Evolutionary conservation across 2,113 vertebrate species (phyloP), one percentile per base, ranked within the genome.

Genomic region (Tapirus terrestris): DNA sequence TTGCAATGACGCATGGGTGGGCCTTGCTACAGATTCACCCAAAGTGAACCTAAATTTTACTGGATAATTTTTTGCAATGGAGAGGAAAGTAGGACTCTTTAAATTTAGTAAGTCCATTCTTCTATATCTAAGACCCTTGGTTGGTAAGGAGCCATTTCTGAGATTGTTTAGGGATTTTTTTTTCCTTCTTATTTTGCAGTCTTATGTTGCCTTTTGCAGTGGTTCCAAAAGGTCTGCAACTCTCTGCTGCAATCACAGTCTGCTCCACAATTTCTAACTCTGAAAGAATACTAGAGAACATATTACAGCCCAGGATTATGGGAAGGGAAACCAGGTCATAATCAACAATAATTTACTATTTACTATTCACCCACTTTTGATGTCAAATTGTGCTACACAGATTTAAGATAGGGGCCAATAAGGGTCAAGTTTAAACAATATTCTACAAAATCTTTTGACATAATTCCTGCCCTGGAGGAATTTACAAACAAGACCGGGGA

Each of bases 201-300:
- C 13, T 56, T 58, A 36, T 53, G 17, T 79, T 83, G 60, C 39
- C 63, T 93, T 89, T 96, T 84, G 58, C 53, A 51, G 6, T 93
- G 56, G 63, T 98, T 97, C 51, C 63, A 84, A 56, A 73, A 91
- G 67, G 27, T 72, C 56, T 85, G 27, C 36, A 85, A 86, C 36
- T 96, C 20, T 83, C 80, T 87, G 58, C 63, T 53, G 27, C 53
- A 81, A 81, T 92, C 76, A 60, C 29, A n/a, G 58, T 76, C 39
- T 33, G 25, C 29, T 75, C 65, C 36, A 76, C 61, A 81, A 88
- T 95, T 77, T 86, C 77, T 67, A 60, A 39, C 77, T 53, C 68
- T 73, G 51, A 83, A 96, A 36, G 23, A 90, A 61, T 86, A 27
- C 25, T 80, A 65, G 43, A 93, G 63, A 87, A 83, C 11, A 39